Percentiles rank a stretch among this genome's conserved stretches.
Conservation (phyloP, 1,140 invertebrate species). For the Pogonognathellus flavescens region DNA sequence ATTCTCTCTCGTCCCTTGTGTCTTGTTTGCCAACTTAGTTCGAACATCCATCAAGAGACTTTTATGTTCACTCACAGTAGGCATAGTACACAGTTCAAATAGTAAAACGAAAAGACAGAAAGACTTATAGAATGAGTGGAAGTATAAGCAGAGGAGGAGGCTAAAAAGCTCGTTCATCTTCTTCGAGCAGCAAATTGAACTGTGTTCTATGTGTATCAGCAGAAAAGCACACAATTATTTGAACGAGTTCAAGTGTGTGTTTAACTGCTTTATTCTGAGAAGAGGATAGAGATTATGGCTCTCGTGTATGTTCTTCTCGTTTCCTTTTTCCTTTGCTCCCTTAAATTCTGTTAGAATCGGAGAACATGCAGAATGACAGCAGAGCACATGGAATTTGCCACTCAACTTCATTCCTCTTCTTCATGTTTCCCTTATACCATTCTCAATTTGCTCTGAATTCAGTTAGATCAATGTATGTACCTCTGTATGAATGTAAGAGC, state of each 20-base stretch:
- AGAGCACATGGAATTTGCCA: neutral
- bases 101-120: too few relatives aligned
- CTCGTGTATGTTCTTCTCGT: constrained; percentile 17
- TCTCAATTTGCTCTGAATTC: neutral
- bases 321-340: constrained; percentile 20
- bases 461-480: neutral
- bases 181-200: neutral
- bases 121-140: too few relatives aligned
- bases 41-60: neutral
- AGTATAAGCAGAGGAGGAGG: too few relatives aligned
- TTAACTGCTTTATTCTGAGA: neutral
- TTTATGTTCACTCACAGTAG: too few relatives aligned
- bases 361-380: neutral
- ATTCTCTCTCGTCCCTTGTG: neutral
- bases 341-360: neutral
- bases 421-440: neutral
- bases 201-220: neutral
- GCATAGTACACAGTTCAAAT: too few relatives aligned
- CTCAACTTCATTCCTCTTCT: neutral
- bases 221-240: constrained; percentile 41
- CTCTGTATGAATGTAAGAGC: too few relatives aligned
- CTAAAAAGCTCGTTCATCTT: too few relatives aligned
- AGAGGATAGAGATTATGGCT: constrained; percentile 10
- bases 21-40: constrained; percentile 4
- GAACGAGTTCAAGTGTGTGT: constrained; percentile 36